These are phyloP conservation scores for Rhagophthalmus giganteus DNA, from an alignment of 2,888 invertebrate species.

Conservation along the genomic window DNA sequence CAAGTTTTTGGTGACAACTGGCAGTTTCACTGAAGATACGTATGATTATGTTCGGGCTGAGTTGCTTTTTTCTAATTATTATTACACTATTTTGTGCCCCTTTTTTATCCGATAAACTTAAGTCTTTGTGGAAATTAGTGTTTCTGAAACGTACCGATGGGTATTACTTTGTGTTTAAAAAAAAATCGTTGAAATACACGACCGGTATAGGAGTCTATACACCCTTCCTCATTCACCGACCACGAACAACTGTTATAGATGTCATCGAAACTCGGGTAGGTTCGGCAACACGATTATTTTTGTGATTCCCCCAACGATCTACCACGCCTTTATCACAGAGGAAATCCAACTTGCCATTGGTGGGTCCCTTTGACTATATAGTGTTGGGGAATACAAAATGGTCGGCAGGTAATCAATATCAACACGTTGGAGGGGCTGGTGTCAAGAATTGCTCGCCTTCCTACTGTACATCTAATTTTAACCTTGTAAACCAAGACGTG, in stretches of 20 bases:
- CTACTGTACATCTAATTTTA: constrained; percentile 47
- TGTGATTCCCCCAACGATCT: constrained; percentile 32
- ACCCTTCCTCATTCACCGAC: constrained; percentile 31
- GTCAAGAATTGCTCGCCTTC: constrained; percentile 46
- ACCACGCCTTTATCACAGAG: constrained; percentile 37
- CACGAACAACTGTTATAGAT: constrained; percentile 36
- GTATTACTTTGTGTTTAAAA: background rate
- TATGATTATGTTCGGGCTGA: no score
- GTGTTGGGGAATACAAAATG: constrained; percentile 52
- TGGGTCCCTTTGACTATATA: constrained; percentile 41
- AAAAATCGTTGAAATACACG: constrained; percentile 6
- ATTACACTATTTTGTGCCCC: no score
- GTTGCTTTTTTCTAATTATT: no score
- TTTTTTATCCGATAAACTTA: no score
- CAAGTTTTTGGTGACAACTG: no score
- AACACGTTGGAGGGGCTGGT: constrained; percentile 38
- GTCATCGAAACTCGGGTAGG: constrained; percentile 35
- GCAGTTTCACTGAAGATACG: no score
- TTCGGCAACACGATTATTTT: constrained; percentile 38
- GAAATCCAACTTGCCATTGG: constrained; percentile 42
- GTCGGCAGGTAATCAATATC: constrained; percentile 54
- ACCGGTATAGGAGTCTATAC: constrained; percentile 13
- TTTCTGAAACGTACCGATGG: background rate
- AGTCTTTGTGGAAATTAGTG: background rate
- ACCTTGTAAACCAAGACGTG: constrained; percentile 42